Evolutionary conservation across 2,797 vertebrate species (phyloP).

Genomic region (Moxostoma hubbsi): DNA sequence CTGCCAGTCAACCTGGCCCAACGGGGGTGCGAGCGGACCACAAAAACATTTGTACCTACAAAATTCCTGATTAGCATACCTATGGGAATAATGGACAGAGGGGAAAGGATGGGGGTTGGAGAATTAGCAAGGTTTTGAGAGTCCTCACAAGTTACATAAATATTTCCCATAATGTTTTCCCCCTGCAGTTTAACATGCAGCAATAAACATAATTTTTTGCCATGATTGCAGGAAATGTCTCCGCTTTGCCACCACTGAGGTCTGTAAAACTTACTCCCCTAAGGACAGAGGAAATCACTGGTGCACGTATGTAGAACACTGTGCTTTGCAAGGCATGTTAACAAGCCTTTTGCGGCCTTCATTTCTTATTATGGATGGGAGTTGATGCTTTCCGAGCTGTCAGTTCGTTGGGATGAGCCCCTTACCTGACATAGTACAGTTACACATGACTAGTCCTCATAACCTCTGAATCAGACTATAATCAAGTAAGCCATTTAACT

Average conservation of each 20-base stretch:
- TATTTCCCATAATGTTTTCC: background rate
- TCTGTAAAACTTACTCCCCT: slow-evolving; percentile 37
- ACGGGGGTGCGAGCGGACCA: slow-evolving; percentile 60
- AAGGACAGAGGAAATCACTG: slow-evolving; percentile 40
- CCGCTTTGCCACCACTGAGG: slow-evolving; percentile 25
- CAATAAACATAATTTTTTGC: slow-evolving; percentile 36
- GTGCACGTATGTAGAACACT: slow-evolving; percentile 53
- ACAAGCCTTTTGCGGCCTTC: slow-evolving; percentile 52
- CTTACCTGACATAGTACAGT: slow-evolving; percentile 50
- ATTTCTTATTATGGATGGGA: slow-evolving; percentile 41
- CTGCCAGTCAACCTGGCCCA: slow-evolving; percentile 71
- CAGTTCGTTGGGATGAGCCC: slow-evolving; percentile 46
- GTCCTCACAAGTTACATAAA: slow-evolving; percentile 41
- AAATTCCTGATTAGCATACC: slow-evolving; percentile 70
- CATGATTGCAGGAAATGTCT: slow-evolving; percentile 41
- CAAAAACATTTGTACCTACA: slow-evolving; percentile 68
- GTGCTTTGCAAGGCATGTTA: slow-evolving; percentile 50
- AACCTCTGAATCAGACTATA: slow-evolving; percentile 29
- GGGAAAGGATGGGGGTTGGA: slow-evolving; percentile 45
- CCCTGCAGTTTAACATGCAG: slow-evolving; percentile 26
- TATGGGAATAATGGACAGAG: slow-evolving; percentile 59
- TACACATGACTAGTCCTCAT: slow-evolving; percentile 48
- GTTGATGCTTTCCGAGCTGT: slow-evolving; percentile 53
- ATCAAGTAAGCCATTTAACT: slow-evolving; percentile 6
- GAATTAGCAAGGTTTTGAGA: slow-evolving; percentile 38